Evolutionary conservation across 2,113 vertebrate species (phyloP).

Genomic region (Percina caprodes): DNA sequence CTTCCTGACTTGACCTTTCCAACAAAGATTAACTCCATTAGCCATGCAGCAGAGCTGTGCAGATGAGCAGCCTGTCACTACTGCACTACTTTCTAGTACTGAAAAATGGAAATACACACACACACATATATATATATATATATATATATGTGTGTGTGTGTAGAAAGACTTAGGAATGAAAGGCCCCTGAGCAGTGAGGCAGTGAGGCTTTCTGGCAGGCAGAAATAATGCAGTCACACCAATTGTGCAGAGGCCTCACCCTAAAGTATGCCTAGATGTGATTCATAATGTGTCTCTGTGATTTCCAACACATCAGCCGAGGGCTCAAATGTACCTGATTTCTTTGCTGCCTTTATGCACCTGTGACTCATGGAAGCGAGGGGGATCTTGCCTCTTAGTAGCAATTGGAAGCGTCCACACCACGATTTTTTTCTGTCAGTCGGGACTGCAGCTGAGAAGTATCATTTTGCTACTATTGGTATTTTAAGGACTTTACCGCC

Average conservation of each 20-base stretch:
- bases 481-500: no score
- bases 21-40: conserved; percentile 69
- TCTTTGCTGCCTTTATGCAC: conserved; percentile 14
- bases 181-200: conserved; percentile 28
- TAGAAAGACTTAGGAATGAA: conserved; percentile 10
- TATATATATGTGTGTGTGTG: neutral
- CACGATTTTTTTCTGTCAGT: no score
- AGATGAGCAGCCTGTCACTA: conserved; percentile 34
- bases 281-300: conserved; percentile 34
- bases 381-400: neutral
- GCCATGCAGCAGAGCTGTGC: conserved; percentile 46
- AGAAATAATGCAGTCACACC: conserved; percentile 58
- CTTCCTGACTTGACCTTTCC: conserved; percentile 71
- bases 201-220: conserved; percentile 39
- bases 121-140: neutral
- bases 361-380: conserved; percentile 2
- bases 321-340: conserved; percentile 24
- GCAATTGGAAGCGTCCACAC: no score
- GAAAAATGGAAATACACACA: neutral
- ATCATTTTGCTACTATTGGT: no score
- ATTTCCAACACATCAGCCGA: conserved; percentile 24
- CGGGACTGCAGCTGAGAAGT: no score
- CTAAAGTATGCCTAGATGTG: conserved; percentile 21
- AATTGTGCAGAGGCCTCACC: conserved; percentile 19
- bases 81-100: conserved; percentile 20